Evolutionary conservation across 2,113 vertebrate species (phyloP), one percentile per base, ranked within the genome.

Genomic region (Plecturocebus donacophilus): DNA sequence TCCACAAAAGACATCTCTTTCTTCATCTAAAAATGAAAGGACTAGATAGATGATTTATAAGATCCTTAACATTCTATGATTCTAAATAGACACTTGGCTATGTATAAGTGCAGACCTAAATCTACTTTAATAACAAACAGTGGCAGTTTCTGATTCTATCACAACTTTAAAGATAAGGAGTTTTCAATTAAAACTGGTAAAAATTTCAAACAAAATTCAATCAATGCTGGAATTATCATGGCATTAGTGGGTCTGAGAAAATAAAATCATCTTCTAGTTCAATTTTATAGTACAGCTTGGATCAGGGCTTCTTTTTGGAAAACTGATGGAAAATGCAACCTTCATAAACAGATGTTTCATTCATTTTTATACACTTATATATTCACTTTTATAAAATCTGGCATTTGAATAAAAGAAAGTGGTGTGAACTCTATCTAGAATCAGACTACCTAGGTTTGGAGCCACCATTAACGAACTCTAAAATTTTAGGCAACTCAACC

Each of bases 131-230:
- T 40, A 97, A 90, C 23, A 82, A 89, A 96, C 47, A 54, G 35
- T 93, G 89, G 38, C 3, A 80, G 70, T 84, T 96, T 93, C 66
- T 86, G 30, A 91, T 87, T 93, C 40, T 97, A 86, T 61, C 49
- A 90, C 23, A 76, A 16, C 54, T 97, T 96, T 95, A 92, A 68
- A 84, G 21, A 66, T 49, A 90, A 42, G 20, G 45, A 82, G 3
- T 61, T 42, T 91, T 94, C 64, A 75, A 79, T 45, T 47, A 80
- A 90, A 90, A 68, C 9, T 79, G 49, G 21, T 70, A 84, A 54
- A 40, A 90, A 89, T 87, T 90, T 83, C 73, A 97, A 94, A 52
- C 47, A 77, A 96, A 96, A 93, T 92, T 91, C 21, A 93, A 71
- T 40, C 49, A 94, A 25, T 42, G 45, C 7, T 87, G 1, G 25